Conservation (phyloP, 2,888 invertebrate genomes). For the Peribatodes rhomboidaria region DNA sequence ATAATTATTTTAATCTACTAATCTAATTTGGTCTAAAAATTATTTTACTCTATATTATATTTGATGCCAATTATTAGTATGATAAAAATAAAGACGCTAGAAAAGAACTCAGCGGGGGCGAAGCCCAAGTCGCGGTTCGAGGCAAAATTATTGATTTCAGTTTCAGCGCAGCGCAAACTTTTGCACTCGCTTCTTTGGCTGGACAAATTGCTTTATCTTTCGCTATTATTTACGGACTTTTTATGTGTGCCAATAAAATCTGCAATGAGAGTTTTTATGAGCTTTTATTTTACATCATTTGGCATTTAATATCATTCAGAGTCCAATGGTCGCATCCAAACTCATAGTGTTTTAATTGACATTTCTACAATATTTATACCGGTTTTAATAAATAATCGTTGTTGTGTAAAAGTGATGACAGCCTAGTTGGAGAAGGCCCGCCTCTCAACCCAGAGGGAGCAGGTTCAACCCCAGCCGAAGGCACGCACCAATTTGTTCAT, state of each 20-base stretch:
- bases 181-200: slow-evolving; percentile 71
- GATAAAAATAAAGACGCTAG: slow-evolving; percentile 25
- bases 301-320: neutral
- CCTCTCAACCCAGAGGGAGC: no score
- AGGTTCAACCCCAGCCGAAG: no score
- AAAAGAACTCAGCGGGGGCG: slow-evolving; percentile 21
- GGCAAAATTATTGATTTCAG: slow-evolving; percentile 81
- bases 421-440: no score
- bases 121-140: slow-evolving; percentile 57
- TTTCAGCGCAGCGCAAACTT: slow-evolving; percentile 73
- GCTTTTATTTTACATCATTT: slow-evolving; percentile 6
- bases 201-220: slow-evolving; percentile 68
- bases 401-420: no score
- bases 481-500: no score
- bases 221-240: slow-evolving; percentile 53
- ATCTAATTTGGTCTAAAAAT: no score
- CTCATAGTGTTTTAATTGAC: no score
- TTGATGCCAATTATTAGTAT: no score
- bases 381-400: no score
- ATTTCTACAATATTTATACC: no score
- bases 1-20: no score
- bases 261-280: neutral
- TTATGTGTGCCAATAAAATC: slow-evolving; percentile 24
- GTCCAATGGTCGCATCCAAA: neutral
- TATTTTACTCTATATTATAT: no score